Evolutionary conservation across 2,797 vertebrate genomes (phyloP).

Genomic region (Cyclura pinguis): DNA sequence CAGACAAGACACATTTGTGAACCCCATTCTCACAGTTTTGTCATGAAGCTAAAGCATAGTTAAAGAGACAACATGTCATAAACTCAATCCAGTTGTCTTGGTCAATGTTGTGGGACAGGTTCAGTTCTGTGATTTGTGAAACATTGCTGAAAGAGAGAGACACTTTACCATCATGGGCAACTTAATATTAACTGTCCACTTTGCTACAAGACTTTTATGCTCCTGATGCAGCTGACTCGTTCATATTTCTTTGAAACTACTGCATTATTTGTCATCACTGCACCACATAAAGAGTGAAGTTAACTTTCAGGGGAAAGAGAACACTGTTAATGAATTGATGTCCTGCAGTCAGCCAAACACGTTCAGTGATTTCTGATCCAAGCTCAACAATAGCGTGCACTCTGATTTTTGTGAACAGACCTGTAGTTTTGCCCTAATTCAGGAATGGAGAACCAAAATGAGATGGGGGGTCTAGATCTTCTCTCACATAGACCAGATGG

Average conservation of each 20-base stretch:
- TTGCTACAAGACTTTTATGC: conserved; percentile 8
- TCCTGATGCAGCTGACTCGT: not conserved
- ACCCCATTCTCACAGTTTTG: not conserved
- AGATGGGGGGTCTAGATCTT: too few species aligned
- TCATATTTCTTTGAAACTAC: conserved; percentile 12
- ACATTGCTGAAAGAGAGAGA: not conserved
- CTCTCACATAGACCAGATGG: too few species aligned
- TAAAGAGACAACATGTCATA: not conserved
- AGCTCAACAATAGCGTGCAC: not conserved
- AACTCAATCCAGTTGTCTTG: not conserved
- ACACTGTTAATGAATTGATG: not conserved
- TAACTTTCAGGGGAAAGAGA: not conserved
- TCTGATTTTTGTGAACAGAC: not conserved
- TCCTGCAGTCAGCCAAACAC: not conserved
- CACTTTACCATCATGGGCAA: not conserved
- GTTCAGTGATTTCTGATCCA: not conserved
- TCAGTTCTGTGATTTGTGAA: not conserved
- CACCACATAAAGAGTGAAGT: not conserved
- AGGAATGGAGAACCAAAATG: not conserved
- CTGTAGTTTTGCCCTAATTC: not conserved
- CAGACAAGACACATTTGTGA: not conserved
- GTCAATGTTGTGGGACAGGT: not conserved
- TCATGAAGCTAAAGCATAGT: not conserved
- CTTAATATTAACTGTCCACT: conserved; percentile 5
- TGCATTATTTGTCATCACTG: not conserved